These are phyloP conservation scores for Bufotes viridis DNA, from an alignment of 2,797 vertebrate genomes.

Conservation along the genomic window DNA sequence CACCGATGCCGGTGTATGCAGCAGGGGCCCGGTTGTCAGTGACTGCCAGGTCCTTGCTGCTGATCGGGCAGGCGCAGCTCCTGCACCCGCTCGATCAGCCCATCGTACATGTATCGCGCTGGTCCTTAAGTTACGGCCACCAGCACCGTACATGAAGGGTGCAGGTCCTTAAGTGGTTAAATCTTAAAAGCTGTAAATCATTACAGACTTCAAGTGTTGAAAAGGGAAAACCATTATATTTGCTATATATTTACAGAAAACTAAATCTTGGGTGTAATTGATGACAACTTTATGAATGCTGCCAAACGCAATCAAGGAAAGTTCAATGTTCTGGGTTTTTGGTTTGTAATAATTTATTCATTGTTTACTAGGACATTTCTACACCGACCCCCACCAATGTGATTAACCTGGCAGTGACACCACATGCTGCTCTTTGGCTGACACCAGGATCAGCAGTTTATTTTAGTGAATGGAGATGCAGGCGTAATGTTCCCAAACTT, in stretches of 20 bases:
- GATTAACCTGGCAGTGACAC: conserved; percentile 34
- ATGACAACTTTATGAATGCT: conserved; percentile 10
- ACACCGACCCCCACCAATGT: background rate
- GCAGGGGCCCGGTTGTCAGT: too few species aligned
- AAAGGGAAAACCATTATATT: background rate
- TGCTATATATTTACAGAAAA: conserved; percentile 15
- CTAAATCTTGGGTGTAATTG: background rate
- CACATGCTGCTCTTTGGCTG: conserved; percentile 27
- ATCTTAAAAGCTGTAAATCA: background rate
- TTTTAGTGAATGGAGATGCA: background rate
- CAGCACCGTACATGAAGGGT: too few species aligned
- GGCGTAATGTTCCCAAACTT: background rate
- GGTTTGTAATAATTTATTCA: conserved; percentile 35
- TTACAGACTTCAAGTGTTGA: background rate
- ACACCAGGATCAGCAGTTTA: conserved; percentile 14
- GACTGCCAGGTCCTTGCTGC: too few species aligned
- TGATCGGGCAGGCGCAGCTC: too few species aligned
- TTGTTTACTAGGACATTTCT: conserved; percentile 24
- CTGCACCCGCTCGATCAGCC: too few species aligned
- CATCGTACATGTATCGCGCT: too few species aligned
- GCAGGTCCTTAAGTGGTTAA: background rate
- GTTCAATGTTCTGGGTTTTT: background rate
- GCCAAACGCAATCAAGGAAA: conserved; percentile 50
- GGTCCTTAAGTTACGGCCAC: too few species aligned
- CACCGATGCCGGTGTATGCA: too few species aligned